Base-by-base conservation (phyloP, 2,888 invertebrate genomes). In the Koerneria pararmatus region DNA sequence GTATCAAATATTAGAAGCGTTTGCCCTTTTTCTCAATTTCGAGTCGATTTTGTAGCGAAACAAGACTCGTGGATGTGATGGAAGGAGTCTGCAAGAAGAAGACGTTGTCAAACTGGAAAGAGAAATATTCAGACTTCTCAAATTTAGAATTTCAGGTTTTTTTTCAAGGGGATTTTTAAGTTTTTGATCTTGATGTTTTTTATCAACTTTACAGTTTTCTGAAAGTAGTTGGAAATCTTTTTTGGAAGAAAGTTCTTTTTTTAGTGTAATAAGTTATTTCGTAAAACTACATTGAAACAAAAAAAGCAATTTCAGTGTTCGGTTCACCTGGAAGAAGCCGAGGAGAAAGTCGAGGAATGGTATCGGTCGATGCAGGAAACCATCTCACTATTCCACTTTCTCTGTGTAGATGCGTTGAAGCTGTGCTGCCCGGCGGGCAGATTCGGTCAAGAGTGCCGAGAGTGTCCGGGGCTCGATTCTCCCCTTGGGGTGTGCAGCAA, bases 1-100 rank as follows among this genome's bases (percentile, higher is more conserved):
- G n/a, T n/a, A n/a, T n/a, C n/a, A n/a, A n/a, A n/a, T n/a, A n/a
- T n/a, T n/a, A n/a, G n/a, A n/a, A n/a, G n/a, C n/a, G n/a, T n/a
- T n/a, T n/a, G n/a, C n/a, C n/a, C n/a, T n/a, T n/a, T n/a, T n/a
- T n/a, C n/a, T n/a, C n/a, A n/a, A n/a, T n/a, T n/a, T n/a, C n/a
- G n/a, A n/a, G n/a, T n/a, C n/a, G n/a, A n/a, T n/a, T n/a, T 62
- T 84, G 65, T 76, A 86, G 93, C 84, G 95, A 94, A 87, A 89
- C 94, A 31, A 88, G 95, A 59, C 86, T 95, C 49, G 89, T 92
- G 19, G 95, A 95, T 84, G 92, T 95, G 64, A 91, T 93, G 85
- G 94, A 95, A 80, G 87, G 89, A 29, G 85, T 94, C 6, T 95
- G 95, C 84, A 88, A 88, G 22, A 91, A 91, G 67, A 70, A 70